These are phyloP conservation scores for Nipponia nippon DNA, from an alignment of 2,113 vertebrate genomes.

Conservation along the genomic window DNA sequence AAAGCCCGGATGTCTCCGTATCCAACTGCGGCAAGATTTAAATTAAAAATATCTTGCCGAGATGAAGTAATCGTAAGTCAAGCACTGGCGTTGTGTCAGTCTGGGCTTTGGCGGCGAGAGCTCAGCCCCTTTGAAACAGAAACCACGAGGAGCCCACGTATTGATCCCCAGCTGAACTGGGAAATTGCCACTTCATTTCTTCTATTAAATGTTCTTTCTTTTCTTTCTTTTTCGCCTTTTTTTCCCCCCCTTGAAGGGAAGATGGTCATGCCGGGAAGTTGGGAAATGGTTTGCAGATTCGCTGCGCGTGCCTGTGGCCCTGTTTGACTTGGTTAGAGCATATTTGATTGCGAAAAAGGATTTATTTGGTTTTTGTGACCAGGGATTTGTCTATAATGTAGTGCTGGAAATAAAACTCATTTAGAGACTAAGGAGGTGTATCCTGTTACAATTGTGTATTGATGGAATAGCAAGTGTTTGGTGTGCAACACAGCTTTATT, in stretches of 20 bases:
- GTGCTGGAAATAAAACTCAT: slow-evolving; percentile 65
- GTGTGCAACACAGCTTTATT: slow-evolving; percentile 28
- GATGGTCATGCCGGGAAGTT: neutral
- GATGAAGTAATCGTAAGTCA: slow-evolving; percentile 59
- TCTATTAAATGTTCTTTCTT: neutral
- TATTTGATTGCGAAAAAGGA: slow-evolving; percentile 46
- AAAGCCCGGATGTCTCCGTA: slow-evolving; percentile 60
- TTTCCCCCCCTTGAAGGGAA: neutral
- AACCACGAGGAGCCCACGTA: neutral
- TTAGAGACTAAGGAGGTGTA: slow-evolving; percentile 47
- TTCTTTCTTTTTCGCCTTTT: neutral
- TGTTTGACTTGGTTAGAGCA: slow-evolving; percentile 35
- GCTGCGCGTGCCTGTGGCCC: neutral
- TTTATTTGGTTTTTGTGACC: slow-evolving; percentile 50
- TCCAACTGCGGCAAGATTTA: slow-evolving; percentile 55
- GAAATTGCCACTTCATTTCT: slow-evolving; percentile 55
- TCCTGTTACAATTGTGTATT: slow-evolving; percentile 60
- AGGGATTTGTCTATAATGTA: slow-evolving; percentile 58
- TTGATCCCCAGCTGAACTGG: slow-evolving; percentile 45
- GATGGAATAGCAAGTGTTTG: slow-evolving; percentile 46
- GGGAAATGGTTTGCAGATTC: neutral
- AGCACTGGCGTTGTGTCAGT: slow-evolving; percentile 2
- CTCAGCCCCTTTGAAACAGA: slow-evolving; percentile 24
- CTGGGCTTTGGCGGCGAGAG: neutral
- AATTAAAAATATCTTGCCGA: slow-evolving; percentile 64